Conservation (phyloP, 2,888 invertebrate species). For the Phoronis australis region DNA sequence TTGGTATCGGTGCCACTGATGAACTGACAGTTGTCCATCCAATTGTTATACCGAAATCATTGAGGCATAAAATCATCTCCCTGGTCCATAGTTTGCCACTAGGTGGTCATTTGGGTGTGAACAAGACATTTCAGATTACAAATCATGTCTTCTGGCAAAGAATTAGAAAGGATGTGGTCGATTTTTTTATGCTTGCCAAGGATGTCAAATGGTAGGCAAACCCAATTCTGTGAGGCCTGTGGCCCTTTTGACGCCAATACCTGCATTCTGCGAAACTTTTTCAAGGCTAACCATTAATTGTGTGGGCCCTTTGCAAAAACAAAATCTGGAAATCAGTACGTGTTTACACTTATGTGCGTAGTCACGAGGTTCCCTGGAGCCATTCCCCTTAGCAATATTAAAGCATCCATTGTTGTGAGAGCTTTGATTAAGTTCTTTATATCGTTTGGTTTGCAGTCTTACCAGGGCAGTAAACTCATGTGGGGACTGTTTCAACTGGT, state of each 20-base stretch:
- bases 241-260: slow-evolving; percentile 10
- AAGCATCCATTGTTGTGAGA: slow-evolving; percentile 13
- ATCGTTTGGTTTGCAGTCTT: slow-evolving; percentile 16
- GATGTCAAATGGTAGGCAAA: slow-evolving; percentile 13
- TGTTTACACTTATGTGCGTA: slow-evolving; percentile 15
- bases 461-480: slow-evolving; percentile 20
- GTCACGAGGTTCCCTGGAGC: slow-evolving; percentile 19
- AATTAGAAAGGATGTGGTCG: slow-evolving; percentile 5
- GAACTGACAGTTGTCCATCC: slow-evolving; percentile 5
- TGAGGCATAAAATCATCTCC: slow-evolving; percentile 5
- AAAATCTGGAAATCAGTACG: slow-evolving; percentile 11
- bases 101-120: slow-evolving; percentile 13
- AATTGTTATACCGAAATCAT: slow-evolving; percentile 6
- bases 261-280: slow-evolving; percentile 11
- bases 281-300: slow-evolving; percentile 13
- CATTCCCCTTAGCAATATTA: slow-evolving; percentile 20
- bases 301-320: slow-evolving; percentile 16
- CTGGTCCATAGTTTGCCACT: slow-evolving; percentile 13
- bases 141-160: slow-evolving; percentile 14
- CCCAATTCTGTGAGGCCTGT: slow-evolving; percentile 9
- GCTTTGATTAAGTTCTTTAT: slow-evolving; percentile 17
- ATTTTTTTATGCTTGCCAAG: slow-evolving; percentile 10
- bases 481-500: slow-evolving; percentile 15
- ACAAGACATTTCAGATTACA: slow-evolving; percentile 8
- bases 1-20: slow-evolving; percentile 4